Evolutionary conservation across 2,888 invertebrate species (phyloP), one percentile per base, ranked within the genome.

Genomic region (Sarcophaga caerulescens): DNA sequence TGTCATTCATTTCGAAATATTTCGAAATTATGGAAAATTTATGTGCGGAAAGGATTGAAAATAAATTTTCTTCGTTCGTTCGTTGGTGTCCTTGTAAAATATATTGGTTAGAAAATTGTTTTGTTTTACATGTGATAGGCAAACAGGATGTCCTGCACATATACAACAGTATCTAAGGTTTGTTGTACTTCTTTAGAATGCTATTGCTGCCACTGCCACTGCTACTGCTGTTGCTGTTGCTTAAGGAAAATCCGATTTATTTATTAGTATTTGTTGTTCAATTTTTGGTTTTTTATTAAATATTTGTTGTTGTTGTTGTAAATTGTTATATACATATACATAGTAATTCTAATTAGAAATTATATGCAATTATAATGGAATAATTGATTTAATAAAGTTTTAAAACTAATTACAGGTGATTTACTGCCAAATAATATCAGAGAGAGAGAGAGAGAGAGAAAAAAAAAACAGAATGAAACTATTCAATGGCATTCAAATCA

Each of bases 21-120:
- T 79, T 74, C 6, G 75, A 84, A 65, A 80, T 75, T 84, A 70
- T 75, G 89, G 90, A 90, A 89, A 91, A 91, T 91, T 91, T 91
- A 91, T 91, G 90, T 91, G 90, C 91, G 90, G 91, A 91, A 91
- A 90, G 91, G 90, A 91, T 91, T 91, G 92, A 90, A 92, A 92
- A 91, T 91, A 92, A 92, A 92, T 92, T 92, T 84, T 81, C 74
- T 78, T 70, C 82, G 35, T 35, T 35, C 35, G 8, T 35, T 6
- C 5, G 35, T 76, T 44, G 47, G 90, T 90, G 35, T 35, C 35
- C 35, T 35, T 35, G 35, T 35, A 14, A 52, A 91, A 90, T 91
- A 92, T 91, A 92, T 92, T 92, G 92, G 91, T 89, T 90, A 90
- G 92, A 92, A 92, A 92, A 92, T 92, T 92, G 90, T 90, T 90